Percentiles rank a stretch among this genome's conserved stretches.
Evolutionary conservation across 2,113 vertebrate species (phyloP).

Genomic region (Leptosomus discolor): DNA sequence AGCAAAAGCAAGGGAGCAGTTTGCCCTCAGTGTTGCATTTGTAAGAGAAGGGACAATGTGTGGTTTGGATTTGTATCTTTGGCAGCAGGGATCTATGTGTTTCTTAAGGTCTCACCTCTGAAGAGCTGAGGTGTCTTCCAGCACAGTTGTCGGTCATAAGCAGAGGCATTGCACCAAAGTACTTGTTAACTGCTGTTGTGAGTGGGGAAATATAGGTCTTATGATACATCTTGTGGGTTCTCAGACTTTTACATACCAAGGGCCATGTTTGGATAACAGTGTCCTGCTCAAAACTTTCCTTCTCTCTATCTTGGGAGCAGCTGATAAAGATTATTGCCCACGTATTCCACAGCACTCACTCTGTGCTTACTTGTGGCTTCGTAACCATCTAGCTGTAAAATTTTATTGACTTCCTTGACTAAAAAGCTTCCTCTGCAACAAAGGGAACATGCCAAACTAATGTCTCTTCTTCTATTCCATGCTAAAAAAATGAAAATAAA

Average conservation of each 20-base stretch:
- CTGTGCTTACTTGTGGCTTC: not conserved
- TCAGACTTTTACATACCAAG: not conserved
- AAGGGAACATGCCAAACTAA: not conserved
- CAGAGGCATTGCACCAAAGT: not conserved
- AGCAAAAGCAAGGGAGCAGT: not conserved
- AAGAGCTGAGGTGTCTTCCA: not conserved
- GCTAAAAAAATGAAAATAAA: not conserved
- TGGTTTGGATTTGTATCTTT: not conserved
- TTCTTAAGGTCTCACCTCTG: not conserved
- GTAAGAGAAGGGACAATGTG: not conserved
- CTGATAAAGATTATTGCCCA: not conserved
- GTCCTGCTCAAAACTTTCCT: not conserved
- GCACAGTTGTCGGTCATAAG: not conserved
- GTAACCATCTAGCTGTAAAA: not conserved
- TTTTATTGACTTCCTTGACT: not conserved
- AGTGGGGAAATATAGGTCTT: not conserved
- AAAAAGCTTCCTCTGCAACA: not conserved
- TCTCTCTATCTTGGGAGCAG: not conserved
- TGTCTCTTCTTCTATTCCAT: slow-evolving; percentile 20
- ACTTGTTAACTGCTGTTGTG: not conserved
- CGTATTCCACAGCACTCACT: not conserved
- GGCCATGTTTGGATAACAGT: not conserved
- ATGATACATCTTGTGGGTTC: not conserved
- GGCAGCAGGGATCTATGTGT: not conserved
- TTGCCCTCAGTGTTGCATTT: not conserved